Evolutionary conservation across 2,888 invertebrate genomes (phyloP).

Genomic region (Drosophila birchii): DNA sequence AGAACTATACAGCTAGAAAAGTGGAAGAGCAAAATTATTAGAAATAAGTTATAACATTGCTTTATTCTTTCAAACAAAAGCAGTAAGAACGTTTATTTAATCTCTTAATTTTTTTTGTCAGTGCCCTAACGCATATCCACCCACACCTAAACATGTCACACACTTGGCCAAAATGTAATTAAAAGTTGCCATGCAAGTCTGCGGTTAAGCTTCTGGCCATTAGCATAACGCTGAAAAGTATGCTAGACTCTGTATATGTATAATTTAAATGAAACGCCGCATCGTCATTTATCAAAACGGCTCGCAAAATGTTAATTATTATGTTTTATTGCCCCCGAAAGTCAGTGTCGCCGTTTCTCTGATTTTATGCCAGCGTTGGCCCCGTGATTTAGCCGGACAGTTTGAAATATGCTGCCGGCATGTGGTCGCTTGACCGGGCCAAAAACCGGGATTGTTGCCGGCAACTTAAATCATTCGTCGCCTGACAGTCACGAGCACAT

Average conservation of each 20-base stretch:
- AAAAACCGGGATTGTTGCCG: constrained; percentile 25
- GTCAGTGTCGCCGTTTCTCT: constrained; percentile 23
- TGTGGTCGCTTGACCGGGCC: constrained; percentile 48
- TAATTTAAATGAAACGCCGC: constrained; percentile 59
- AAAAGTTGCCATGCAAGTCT: constrained; percentile 76
- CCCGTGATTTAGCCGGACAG: constrained; percentile 59
- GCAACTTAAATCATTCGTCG: constrained; percentile 49
- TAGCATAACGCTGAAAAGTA: constrained; percentile 72
- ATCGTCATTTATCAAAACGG: constrained; percentile 69
- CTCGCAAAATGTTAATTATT: constrained; percentile 72
- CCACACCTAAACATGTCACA: constrained; percentile 34
- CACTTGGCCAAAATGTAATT: constrained; percentile 73
- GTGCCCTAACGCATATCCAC: neutral
- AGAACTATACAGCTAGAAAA: neutral
- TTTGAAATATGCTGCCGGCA: constrained; percentile 66
- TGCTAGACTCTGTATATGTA: constrained; percentile 50
- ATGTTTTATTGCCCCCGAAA: constrained; percentile 65
- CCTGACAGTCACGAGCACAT: constrained; percentile 23
- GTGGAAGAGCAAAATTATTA: neutral
- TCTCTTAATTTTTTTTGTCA: neutral
- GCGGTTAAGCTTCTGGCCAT: constrained; percentile 65
- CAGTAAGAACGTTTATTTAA: neutral
- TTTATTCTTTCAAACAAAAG: neutral
- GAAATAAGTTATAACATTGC: neutral
- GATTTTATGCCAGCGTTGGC: constrained; percentile 25